Conservation (phyloP, 1,140 invertebrate species). For the Drosophila nikananu region DNA sequence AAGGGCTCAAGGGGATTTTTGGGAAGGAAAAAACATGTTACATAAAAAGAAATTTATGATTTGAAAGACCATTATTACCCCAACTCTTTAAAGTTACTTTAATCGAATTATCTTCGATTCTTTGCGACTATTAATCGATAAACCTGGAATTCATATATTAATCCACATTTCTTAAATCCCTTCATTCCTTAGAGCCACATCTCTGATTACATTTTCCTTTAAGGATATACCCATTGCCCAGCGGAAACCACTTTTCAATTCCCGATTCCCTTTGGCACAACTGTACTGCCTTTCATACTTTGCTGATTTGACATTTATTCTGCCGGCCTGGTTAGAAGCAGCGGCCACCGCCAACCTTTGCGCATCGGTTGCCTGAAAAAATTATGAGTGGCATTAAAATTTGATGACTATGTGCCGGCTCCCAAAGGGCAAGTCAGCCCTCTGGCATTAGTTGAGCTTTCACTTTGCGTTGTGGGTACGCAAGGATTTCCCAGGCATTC, state of each 20-base stretch:
- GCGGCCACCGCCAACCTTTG: constrained; percentile 59
- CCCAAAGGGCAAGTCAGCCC: constrained; percentile 35
- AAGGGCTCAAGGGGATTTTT: not conserved
- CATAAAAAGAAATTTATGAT: not conserved
- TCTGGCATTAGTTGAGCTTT: constrained; percentile 42
- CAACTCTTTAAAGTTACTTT: not conserved
- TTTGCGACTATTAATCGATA: not conserved
- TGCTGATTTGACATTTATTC: constrained; percentile 72
- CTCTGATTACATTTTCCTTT: constrained; percentile 24
- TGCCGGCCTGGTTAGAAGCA: constrained; percentile 16
- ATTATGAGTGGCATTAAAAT: constrained; percentile 80
- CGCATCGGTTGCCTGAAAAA: constrained; percentile 72
- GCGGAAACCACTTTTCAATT: constrained; percentile 29
- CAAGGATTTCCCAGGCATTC: constrained; percentile 30
- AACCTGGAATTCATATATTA: too few species aligned
- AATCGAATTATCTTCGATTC: not conserved
- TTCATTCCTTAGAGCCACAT: not conserved
- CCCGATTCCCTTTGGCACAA: constrained; percentile 28
- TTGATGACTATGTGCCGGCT: constrained; percentile 58
- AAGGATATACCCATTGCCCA: constrained; percentile 13
- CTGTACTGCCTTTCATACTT: constrained; percentile 48
- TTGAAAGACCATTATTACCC: not conserved
- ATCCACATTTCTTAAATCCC: not conserved
- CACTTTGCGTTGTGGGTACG: constrained; percentile 10
- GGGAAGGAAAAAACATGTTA: too few species aligned